Percentiles rank a stretch among this genome's conserved stretches.
phyloP scores from a whole-genome alignment of 2,888 invertebrate species.

The Cetonia aurata region DNA sequence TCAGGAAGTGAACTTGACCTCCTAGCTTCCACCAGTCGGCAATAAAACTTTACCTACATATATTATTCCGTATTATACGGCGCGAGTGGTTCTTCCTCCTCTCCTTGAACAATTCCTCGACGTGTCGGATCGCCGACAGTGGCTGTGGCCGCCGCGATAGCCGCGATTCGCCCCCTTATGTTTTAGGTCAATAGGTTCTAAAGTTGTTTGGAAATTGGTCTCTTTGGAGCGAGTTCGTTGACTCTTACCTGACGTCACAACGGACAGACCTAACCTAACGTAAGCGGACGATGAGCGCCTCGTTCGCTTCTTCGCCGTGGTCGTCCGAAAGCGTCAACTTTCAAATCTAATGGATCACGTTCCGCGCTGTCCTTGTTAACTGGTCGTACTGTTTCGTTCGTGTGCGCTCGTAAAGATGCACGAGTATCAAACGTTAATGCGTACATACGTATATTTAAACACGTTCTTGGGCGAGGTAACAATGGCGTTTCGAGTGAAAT shows the following conservation, averaged over 20 bases:
- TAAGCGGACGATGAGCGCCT: constrained; percentile 54
- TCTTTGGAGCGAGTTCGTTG: constrained; percentile 56
- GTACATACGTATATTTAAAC: neutral
- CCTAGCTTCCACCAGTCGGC: constrained; percentile 10
- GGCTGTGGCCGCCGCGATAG: constrained; percentile 2
- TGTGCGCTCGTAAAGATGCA: neutral
- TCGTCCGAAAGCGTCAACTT: constrained; percentile 50
- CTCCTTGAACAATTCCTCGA: neutral
- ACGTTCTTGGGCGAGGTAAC: neutral
- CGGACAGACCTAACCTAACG: constrained; percentile 59
- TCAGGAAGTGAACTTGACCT: constrained; percentile 12
- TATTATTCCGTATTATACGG: constrained; percentile 19
- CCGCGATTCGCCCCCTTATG: constrained; percentile 41
- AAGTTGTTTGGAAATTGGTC: constrained; percentile 57
- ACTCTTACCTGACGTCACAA: constrained; percentile 39
- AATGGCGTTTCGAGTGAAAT: too few relatives aligned
- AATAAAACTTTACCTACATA: constrained; percentile 23
- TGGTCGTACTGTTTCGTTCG: neutral
- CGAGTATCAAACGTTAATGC: neutral
- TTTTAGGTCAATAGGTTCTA: constrained; percentile 42
- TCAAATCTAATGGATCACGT: constrained; percentile 50
- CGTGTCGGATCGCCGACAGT: neutral
- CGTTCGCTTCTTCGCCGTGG: neutral
- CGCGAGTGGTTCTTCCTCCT: neutral
- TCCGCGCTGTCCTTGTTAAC: constrained; percentile 9